Conservation (phyloP, 2,113 vertebrate genomes). For the Lamprotornis superbus region DNA sequence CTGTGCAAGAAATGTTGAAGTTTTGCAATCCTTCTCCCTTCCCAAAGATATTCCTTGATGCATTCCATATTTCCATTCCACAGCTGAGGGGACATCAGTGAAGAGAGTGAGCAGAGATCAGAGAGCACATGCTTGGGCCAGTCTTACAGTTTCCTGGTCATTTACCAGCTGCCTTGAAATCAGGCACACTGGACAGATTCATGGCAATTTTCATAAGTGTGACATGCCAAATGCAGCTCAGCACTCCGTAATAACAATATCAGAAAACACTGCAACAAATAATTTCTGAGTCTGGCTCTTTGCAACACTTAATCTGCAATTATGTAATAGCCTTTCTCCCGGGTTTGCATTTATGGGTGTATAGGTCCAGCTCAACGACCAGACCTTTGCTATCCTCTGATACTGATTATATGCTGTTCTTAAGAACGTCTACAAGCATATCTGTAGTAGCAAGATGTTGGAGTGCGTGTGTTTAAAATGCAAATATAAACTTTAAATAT, state of each 20-base stretch:
- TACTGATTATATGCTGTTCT: background rate
- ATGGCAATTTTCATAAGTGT: background rate
- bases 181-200: background rate
- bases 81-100: background rate
- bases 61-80: background rate
- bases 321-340: background rate
- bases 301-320: background rate
- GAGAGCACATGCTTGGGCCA: background rate
- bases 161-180: background rate
- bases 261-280: background rate
- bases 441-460: background rate
- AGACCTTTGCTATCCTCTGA: background rate
- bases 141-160: background rate
- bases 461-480: background rate
- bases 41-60: background rate
- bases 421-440: background rate
- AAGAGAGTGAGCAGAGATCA: background rate
- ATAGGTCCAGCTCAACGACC: background rate
- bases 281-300: background rate
- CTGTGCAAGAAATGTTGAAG: background rate
- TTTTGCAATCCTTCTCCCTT: background rate
- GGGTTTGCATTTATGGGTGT: background rate
- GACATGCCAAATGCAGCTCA: background rate
- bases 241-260: background rate
- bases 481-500: conserved; percentile 15